Evolutionary conservation across 2,888 invertebrate genomes (phyloP).

Genomic region (Maniola hyperantus): DNA sequence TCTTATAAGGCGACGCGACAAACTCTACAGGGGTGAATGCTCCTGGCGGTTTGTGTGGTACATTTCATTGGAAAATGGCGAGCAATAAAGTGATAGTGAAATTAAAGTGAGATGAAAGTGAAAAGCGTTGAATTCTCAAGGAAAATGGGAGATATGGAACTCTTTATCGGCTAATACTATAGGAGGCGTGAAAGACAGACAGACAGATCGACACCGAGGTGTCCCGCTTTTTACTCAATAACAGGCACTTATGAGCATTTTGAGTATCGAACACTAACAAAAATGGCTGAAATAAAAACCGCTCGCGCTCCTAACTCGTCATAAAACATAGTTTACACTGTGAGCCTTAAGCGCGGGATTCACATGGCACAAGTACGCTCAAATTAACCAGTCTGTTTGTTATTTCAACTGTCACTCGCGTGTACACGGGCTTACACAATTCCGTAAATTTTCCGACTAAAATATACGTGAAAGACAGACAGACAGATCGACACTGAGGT

Average conservation of each 20-base stretch:
- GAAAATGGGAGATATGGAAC: too few species aligned
- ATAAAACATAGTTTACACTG: constrained; percentile 45
- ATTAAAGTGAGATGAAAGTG: background rate
- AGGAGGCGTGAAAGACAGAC: background rate
- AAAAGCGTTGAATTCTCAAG: too few species aligned
- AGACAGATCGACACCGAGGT: too few species aligned
- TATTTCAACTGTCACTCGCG: constrained; percentile 46
- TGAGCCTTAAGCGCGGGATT: constrained; percentile 42
- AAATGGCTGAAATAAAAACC: background rate
- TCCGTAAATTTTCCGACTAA: too few species aligned
- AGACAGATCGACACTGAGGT: too few species aligned
- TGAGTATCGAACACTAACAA: too few species aligned
- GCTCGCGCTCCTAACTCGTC: constrained; percentile 32
- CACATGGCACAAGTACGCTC: constrained; percentile 41
- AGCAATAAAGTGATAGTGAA: background rate
- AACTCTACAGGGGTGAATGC: constrained; percentile 56
- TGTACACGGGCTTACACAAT: constrained; percentile 22
- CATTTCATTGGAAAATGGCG: constrained; percentile 31
- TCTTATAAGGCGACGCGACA: constrained; percentile 56
- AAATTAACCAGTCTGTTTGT: constrained; percentile 49
- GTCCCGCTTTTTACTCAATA: too few species aligned
- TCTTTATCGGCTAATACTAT: background rate
- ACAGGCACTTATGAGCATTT: too few species aligned
- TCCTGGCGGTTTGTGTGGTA: constrained; percentile 45
- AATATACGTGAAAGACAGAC: too few species aligned